Evolutionary conservation across 1,140 invertebrate genomes (phyloP).

Genomic region (Teleogryllus occipitalis): DNA sequence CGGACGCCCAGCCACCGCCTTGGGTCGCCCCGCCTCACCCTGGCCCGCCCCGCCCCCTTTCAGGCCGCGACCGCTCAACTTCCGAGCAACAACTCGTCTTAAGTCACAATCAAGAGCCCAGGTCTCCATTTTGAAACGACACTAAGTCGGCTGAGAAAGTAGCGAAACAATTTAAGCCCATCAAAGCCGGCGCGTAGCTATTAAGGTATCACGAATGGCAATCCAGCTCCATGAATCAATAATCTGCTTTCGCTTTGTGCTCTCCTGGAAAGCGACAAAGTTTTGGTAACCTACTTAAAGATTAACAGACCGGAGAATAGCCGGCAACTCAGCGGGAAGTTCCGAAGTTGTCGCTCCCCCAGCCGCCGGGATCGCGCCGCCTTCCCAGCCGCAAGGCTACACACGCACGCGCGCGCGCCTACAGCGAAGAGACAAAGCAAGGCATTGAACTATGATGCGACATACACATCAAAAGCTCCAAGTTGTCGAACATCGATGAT

Average conservation of each 20-base stretch:
- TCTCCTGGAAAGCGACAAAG: background rate
- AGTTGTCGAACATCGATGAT: no score
- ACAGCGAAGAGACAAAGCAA: no score
- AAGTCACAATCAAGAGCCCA: background rate
- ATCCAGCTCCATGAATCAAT: background rate
- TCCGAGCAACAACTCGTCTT: background rate
- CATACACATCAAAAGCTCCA: no score
- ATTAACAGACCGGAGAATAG: background rate
- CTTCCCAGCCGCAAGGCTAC: no score
- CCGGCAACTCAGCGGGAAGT: background rate
- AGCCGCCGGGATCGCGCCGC: no score
- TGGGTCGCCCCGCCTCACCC: no score
- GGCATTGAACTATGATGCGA: no score
- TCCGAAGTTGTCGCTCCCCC: background rate
- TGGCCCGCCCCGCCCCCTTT: no score
- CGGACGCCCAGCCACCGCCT: no score
- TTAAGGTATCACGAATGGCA: background rate
- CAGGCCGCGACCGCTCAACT: no score
- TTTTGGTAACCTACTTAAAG: conserved; percentile 5
- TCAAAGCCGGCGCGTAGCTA: background rate
- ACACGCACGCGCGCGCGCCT: no score
- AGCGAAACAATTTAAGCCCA: background rate
- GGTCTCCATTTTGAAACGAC: background rate
- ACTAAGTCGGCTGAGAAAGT: background rate
- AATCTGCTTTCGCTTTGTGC: background rate